These are phyloP conservation scores for Gambusia yucatana DNA, from an alignment of 2,797 vertebrate genomes.

Conservation along the genomic window DNA sequence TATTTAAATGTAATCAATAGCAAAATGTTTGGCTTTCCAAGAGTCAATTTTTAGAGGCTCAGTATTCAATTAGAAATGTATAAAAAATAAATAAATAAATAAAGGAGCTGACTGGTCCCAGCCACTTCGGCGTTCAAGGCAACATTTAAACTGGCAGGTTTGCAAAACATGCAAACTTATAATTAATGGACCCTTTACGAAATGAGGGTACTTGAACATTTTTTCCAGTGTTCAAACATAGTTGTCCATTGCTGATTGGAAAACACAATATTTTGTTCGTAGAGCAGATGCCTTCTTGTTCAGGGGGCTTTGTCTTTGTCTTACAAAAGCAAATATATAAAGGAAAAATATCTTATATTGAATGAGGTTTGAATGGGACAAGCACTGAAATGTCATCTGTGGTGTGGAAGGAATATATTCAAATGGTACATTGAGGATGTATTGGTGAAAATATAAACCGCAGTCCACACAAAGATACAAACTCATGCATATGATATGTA, in stretches of 20 bases:
- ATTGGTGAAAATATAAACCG: constrained; percentile 9
- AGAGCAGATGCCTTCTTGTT: neutral
- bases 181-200: neutral
- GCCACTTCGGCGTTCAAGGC: too few relatives aligned
- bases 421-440: neutral
- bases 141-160: too few relatives aligned
- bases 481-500: constrained; percentile 8
- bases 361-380: neutral
- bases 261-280: neutral
- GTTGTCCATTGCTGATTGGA: neutral
- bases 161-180: neutral
- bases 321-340: neutral
- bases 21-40: too few relatives aligned
- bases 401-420: neutral
- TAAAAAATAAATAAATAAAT: too few relatives aligned
- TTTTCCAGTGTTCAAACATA: neutral
- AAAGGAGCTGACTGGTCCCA: too few relatives aligned
- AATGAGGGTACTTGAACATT: neutral
- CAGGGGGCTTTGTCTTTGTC: neutral
- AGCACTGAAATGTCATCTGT: neutral
- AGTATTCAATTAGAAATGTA: too few relatives aligned
- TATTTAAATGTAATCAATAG: too few relatives aligned
- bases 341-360: neutral
- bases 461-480: constrained; percentile 10
- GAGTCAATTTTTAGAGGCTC: too few relatives aligned